Evolutionary conservation across 2,888 invertebrate species (phyloP).

Genomic region (Glaucopsyche alexis): DNA sequence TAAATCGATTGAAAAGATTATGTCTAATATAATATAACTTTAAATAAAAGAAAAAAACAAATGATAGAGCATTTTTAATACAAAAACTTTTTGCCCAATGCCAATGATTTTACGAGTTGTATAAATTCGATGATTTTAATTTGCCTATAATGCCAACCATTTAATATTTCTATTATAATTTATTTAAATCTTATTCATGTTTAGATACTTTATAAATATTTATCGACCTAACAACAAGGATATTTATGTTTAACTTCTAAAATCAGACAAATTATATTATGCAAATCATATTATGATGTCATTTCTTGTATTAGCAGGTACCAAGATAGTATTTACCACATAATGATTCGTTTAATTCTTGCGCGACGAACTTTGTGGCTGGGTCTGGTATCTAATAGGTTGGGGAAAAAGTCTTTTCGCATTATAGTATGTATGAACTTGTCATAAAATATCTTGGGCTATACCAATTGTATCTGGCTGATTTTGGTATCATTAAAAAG

Average conservation of each 20-base stretch:
- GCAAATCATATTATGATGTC: conserved; percentile 18
- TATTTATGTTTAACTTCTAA: conserved; percentile 20
- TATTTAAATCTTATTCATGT: conserved; percentile 19
- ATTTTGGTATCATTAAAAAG: too few relatives aligned
- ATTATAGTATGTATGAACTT: too few relatives aligned
- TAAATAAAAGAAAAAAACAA: neutral
- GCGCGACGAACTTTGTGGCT: neutral
- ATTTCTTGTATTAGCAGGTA: neutral
- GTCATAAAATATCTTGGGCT: too few relatives aligned
- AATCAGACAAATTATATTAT: conserved; percentile 23
- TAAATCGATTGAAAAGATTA: neutral
- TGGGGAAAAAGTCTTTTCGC: too few relatives aligned
- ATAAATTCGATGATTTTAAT: neutral
- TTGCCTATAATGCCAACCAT: neutral
- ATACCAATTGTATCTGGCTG: too few relatives aligned
- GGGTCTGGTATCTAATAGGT: neutral
- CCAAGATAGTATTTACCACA: neutral
- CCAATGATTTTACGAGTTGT: neutral
- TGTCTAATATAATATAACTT: too few relatives aligned
- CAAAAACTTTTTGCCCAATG: neutral
- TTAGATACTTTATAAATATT: neutral
- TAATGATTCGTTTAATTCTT: neutral
- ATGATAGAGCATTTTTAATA: neutral
- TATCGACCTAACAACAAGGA: conserved; percentile 16
- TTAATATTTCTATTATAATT: neutral